Evolutionary conservation across 2,797 vertebrate species (phyloP).

Genomic region (Chloroceryle inda): DNA sequence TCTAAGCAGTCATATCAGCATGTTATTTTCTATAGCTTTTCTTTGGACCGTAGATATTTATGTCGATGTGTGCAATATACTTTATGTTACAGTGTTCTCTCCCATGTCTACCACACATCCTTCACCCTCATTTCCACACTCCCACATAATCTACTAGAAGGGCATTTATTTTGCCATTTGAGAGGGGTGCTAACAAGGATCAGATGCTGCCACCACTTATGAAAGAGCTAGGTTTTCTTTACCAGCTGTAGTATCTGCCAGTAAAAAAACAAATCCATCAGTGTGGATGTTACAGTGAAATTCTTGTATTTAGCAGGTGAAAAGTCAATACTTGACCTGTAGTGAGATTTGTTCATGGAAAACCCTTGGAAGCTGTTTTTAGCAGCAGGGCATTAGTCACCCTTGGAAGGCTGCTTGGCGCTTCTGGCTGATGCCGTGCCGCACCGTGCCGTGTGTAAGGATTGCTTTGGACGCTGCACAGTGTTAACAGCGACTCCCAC

Average conservation of each 20-base stretch:
- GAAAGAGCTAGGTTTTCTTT: conserved; percentile 1
- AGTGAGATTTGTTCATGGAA: conserved; percentile 63
- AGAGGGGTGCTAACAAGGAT: conserved; percentile 17
- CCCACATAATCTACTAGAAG: background rate
- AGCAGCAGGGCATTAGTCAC: conserved; percentile 65
- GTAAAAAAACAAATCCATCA: background rate
- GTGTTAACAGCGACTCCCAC: conserved; percentile 23
- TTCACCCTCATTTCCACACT: background rate
- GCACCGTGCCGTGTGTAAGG: background rate
- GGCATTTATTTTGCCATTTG: conserved; percentile 32
- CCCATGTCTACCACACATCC: background rate
- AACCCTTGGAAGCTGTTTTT: conserved; percentile 69
- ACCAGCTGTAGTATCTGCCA: background rate
- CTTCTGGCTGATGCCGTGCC: background rate
- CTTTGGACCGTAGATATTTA: background rate
- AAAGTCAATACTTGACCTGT: background rate
- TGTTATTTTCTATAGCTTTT: background rate
- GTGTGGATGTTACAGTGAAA: background rate
- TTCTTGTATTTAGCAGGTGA: conserved; percentile 50
- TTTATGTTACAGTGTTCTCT: background rate
- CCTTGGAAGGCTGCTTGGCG: conserved; percentile 2
- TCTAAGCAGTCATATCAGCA: background rate
- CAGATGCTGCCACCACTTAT: conserved; percentile 41
- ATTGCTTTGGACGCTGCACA: conserved; percentile 34
- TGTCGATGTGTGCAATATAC: rapidly evolving